Evolutionary conservation across 2,113 vertebrate species (phyloP), one percentile per base, ranked within the genome.

Genomic region (Saguinus imperator): DNA sequence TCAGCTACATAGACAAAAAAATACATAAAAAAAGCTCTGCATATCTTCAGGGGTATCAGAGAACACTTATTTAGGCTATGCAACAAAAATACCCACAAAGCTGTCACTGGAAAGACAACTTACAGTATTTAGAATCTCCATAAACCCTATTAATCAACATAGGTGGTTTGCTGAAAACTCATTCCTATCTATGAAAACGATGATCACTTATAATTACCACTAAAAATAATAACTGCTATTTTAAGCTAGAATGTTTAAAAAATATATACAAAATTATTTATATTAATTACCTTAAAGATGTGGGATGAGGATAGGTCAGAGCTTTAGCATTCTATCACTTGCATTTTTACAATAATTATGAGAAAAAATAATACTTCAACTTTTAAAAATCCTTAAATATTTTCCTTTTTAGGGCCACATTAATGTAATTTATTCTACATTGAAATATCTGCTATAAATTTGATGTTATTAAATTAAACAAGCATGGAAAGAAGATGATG

Each of bases 271-370:
- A 83, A 81, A n/a, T 86, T 40, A 89, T 84, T 89, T 85, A 85
- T 50, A 95, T 80, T 80, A 81, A 86, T 82, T 95, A 68, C 37
- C 72, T 79, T 73, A 48, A 80, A 88, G 14, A 3, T n/a, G 1
- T 79, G 11, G 23, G 14, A 76, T n/a, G 13, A 97, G 35, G 32
- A 87, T 35, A 95, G 5, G 1, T 66, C 83, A 80, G 27, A 32
- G 66, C 37, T 92, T 70, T 94, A 75, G 79, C 55, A 37, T 79
- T 80, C 58, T 73, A 82, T 55, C 64, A 17, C 18, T 8, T 95
- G 14, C 8, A 87, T 91, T 96, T 90, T 87, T 87, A n/a, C 70
- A 72, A 83, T 8, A 94, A 93, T 68, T 73, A 73, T 66, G 61
- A 84, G 55, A 75, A 87, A 64, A 40, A 75, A 82, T 57, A 40